Evolutionary conservation across 2,113 vertebrate genomes (phyloP).

Genomic region (Oostethus manadensis): DNA sequence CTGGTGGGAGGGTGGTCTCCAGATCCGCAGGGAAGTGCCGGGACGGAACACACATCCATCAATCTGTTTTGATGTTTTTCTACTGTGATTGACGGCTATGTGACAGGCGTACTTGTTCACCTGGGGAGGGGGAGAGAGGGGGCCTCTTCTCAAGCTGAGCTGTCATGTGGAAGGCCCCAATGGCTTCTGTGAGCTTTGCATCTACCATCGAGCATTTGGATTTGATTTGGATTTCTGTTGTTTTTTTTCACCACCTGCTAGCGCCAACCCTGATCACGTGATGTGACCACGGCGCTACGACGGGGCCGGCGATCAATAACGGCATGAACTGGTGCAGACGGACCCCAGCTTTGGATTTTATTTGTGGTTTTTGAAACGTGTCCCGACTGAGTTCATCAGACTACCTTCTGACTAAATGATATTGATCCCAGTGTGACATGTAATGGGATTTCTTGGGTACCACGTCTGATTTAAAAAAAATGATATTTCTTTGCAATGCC

Average conservation of each 20-base stretch:
- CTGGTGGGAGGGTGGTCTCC: constrained; percentile 22
- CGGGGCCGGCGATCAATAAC: background rate
- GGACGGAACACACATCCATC: constrained; percentile 35
- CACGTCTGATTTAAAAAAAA: background rate
- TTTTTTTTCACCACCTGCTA: background rate
- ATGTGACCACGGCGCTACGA: background rate
- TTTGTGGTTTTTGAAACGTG: background rate
- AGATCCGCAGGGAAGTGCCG: constrained; percentile 36
- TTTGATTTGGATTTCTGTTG: background rate
- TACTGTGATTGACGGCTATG: constrained; percentile 49
- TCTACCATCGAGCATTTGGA: too few relatives aligned
- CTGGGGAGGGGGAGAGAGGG: constrained; percentile 3
- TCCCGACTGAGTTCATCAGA: background rate
- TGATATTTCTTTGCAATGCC: background rate
- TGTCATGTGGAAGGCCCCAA: constrained; percentile 13
- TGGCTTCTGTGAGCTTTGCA: constrained; percentile 10
- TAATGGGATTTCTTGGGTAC: background rate
- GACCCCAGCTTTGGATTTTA: background rate
- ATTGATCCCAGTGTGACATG: constrained; percentile 5
- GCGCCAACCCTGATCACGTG: background rate
- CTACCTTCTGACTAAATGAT: background rate
- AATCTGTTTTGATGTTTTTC: constrained; percentile 42
- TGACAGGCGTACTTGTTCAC: constrained; percentile 26
- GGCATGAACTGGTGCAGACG: background rate
- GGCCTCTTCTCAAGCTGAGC: constrained; percentile 16